Conservation (phyloP, 2,888 invertebrate species). For the Drosophila hawaiiensis region DNA sequence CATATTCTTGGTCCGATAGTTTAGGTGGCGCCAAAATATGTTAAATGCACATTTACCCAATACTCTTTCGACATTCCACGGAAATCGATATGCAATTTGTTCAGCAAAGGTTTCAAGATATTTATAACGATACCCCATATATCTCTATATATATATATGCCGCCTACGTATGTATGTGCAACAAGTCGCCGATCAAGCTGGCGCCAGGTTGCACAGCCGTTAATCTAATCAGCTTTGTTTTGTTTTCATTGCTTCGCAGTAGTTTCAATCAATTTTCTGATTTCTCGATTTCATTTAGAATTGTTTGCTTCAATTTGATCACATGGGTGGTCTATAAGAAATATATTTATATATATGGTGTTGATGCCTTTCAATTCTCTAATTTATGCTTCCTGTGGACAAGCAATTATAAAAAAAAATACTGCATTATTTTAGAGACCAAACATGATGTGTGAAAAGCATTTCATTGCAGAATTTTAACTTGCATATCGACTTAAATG, state of each 20-base stretch:
- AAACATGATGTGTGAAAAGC: neutral
- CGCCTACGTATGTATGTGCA: constrained; percentile 11
- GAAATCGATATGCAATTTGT: constrained; percentile 64
- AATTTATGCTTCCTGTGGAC: neutral
- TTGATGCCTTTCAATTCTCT: neutral
- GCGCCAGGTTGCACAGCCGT: constrained; percentile 38
- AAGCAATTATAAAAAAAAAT: neutral
- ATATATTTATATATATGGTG: constrained; percentile 2
- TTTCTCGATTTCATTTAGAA: constrained; percentile 11
- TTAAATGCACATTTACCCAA: constrained; percentile 23
- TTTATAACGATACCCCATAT: constrained; percentile 5
- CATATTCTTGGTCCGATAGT: constrained; percentile 53
- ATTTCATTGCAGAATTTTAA: neutral
- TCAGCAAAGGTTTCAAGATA: constrained; percentile 12
- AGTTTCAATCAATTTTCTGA: constrained; percentile 12
- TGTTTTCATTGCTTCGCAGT: constrained; percentile 8
- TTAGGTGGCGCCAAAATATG: constrained; percentile 72
- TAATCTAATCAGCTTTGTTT: constrained; percentile 40
- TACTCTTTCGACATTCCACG: constrained; percentile 12
- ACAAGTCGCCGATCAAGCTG: constrained; percentile 19
- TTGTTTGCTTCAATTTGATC: neutral
- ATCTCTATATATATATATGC: neutral
- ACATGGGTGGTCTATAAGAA: constrained; percentile 36
- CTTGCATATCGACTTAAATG: neutral
- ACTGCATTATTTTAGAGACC: neutral